Evolutionary conservation across 2,797 vertebrate species (phyloP).

Genomic region (Hirundo rustica): DNA sequence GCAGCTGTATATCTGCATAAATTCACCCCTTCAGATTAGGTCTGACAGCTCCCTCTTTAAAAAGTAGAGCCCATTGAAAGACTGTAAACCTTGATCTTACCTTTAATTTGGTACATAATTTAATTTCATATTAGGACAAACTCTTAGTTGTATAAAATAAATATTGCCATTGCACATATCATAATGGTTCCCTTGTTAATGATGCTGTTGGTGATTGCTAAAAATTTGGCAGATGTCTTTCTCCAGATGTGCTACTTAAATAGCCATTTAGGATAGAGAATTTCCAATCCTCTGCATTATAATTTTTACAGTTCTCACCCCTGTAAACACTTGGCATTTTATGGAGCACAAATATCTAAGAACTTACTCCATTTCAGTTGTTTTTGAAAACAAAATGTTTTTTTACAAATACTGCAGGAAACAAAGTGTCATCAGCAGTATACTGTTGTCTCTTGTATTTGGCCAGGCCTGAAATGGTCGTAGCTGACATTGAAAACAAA

Average conservation of each 20-base stretch:
- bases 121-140: neutral
- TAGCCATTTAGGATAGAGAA: neutral
- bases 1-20: constrained; percentile 27
- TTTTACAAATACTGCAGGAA: neutral
- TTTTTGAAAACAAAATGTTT: neutral
- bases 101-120: constrained; percentile 5
- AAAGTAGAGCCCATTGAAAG: neutral
- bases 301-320: neutral
- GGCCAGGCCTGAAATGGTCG: neutral
- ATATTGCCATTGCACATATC: neutral
- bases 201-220: neutral
- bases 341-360: neutral
- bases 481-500: neutral
- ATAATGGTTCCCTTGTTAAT: constrained; percentile 31
- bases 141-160: neutral
- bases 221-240: constrained; percentile 29
- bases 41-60: neutral
- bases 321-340: neutral
- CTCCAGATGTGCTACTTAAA: constrained; percentile 43
- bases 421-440: neutral
- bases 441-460: neutral
- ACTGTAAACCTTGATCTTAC: neutral
- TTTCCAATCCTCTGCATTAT: neutral
- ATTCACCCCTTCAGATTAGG: neutral
- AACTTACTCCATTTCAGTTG: neutral